Evolutionary conservation across 2,113 vertebrate species (phyloP), one percentile per base, ranked within the genome.

Genomic region (Microcebus griseorufus): DNA sequence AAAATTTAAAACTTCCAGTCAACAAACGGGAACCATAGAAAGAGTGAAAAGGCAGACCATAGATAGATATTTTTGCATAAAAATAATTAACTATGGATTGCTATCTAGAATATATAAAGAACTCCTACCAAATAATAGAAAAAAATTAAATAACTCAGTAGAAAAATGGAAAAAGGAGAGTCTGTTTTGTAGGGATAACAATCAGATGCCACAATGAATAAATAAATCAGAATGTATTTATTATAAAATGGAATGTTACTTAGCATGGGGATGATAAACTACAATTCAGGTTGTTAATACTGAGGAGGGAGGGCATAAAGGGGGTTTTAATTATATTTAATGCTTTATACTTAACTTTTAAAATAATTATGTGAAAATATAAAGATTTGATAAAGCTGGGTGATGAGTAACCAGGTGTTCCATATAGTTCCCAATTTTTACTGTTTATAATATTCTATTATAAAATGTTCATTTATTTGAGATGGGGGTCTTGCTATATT

Each of bases 181-280:
- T 90, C 32, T 75, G 9, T 86, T 90, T 86, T 80, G 6, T 27
- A 27, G 32, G 32, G 8, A 81, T 81, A 73, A 87, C 25, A 67
- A 81, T 45, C 25, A 88, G 78, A 75, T 62, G 12, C 34, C 37
- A 91, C 14, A 84, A 76, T 25, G 18, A 67, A 62, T 91, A 80
- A 86, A 22, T 58, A 80, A 65, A 51, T 87, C 27, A n/a, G 58
- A 67, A 64, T 34, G 4, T 85, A 73, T 82, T 94, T 90, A 60
- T 94, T 90, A 60, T 94, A n/a, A 94, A 90, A 75, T 86, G 51
- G 58, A 94, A 67, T 70, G 22, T 83, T 75, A 17, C 87, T 37
- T 87, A 92, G 12, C n/a, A 23, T 75, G n/a, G 53, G 25, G 16
- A 73, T 86, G 22, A 45, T 73, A 62, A 70, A 32, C 34, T 69